Evolutionary conservation across 1,140 invertebrate genomes (phyloP).

Genomic region (Achroia grisella): DNA sequence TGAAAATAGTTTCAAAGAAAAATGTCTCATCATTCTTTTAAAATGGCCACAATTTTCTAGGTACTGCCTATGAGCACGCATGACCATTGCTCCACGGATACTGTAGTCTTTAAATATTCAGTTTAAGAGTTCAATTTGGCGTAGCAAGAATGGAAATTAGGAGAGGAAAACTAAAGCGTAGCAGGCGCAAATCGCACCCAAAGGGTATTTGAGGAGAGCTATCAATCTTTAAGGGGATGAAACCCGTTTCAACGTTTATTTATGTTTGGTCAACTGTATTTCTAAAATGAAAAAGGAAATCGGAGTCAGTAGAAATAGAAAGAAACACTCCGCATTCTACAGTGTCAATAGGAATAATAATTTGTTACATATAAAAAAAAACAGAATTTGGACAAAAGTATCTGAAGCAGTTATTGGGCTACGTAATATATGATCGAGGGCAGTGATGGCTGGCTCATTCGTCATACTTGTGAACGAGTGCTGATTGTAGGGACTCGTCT

Average conservation of each 20-base stretch:
- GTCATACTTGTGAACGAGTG: too few species aligned
- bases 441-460: too few species aligned
- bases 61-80: constrained; percentile 50
- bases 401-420: too few species aligned
- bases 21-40: constrained; percentile 55
- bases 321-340: too few species aligned
- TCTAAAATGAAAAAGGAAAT: constrained; percentile 46
- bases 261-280: constrained; percentile 54
- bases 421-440: too few species aligned
- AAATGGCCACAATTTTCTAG: constrained; percentile 50
- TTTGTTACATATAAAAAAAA: too few species aligned
- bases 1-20: constrained; percentile 28
- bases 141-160: constrained; percentile 23
- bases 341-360: too few species aligned
- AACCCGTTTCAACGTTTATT: constrained; percentile 63
- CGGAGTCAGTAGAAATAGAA: too few species aligned
- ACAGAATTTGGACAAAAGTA: too few species aligned
- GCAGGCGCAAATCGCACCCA: constrained; percentile 50
- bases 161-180: constrained; percentile 50
- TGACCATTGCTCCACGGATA: constrained; percentile 15
- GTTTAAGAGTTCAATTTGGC: constrained; percentile 17
- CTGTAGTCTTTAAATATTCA: constrained; percentile 4
- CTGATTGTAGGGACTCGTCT: too few species aligned
- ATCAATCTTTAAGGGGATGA: constrained; percentile 58
- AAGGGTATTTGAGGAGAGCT: constrained; percentile 46